Evolutionary conservation across 2,888 invertebrate genomes (phyloP), one percentile per base, ranked within the genome.

Genomic region (Spialia ferax): DNA sequence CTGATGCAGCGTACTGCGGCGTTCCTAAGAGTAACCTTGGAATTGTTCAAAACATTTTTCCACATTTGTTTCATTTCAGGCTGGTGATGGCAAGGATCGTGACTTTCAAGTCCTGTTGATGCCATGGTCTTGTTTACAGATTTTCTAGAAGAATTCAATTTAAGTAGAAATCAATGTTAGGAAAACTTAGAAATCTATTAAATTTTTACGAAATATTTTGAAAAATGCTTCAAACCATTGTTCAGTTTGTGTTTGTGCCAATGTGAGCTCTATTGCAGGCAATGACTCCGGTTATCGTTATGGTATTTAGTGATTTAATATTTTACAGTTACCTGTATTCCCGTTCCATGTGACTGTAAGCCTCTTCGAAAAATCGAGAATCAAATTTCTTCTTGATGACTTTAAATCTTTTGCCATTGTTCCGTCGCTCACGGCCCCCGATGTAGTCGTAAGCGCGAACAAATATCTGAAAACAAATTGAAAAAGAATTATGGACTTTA

Each of bases 341-440:
- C 1, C 69, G 10, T 0, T 77, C 79, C 85, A 85, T 85, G 57
- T 81, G 79, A 18, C 71, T 61, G 70, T 79, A 84, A 2, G 84
- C 77, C 2, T 72, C 22, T 38, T 85, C 84, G 48, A 86, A 86
- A 73, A 79, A 80, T 4, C 63, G 23, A 2, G 75, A 75, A 15
- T 75, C 62, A 10, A 32, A 55, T 56, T 78, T 78, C 35, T 71
- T 56, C 20, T 70, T 35, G 10, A 82, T 71, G 6, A 85, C 72
- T 26, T 65, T 71, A 72, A 80, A 86, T 45, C 85, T 74, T 29
- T 71, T 77, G n/a, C 50, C 70, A 1, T 23, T 56, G 2, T 60
- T 42, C 2, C 74, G 74, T n/a, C 68, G 70, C 4, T 18, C 69
- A 23, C 56, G 60, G 6, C 20, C 42, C 4, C 11, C 20, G 29